A percentile compares a stretch with the other conserved stretches of the same genome.
Evolutionary conservation across 2,113 vertebrate species (phyloP).

Genomic region (Chunga burmeisteri): DNA sequence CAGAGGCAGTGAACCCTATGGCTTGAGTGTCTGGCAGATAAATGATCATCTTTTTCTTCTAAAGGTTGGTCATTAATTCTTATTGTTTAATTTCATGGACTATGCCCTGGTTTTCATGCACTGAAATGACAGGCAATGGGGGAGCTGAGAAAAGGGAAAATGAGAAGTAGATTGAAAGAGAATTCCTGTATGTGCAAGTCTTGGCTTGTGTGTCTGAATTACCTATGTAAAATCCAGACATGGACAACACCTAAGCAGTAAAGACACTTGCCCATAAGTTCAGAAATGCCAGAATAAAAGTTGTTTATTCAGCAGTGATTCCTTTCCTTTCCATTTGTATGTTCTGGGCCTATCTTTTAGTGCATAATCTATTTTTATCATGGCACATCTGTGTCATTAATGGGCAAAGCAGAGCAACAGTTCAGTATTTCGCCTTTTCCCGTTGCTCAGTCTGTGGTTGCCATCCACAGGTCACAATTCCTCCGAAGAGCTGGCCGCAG

Average conservation of each 20-base stretch:
- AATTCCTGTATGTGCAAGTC: not conserved
- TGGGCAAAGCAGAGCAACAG: not conserved
- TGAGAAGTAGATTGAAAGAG: not conserved
- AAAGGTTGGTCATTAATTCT: not conserved
- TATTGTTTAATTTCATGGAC: conserved; percentile 35
- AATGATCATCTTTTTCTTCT: not conserved
- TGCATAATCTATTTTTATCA: not conserved
- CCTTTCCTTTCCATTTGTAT: not conserved
- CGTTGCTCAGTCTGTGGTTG: not conserved
- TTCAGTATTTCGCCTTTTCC: not conserved
- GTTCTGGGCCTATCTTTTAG: not conserved
- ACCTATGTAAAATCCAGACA: not conserved
- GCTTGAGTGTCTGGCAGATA: not conserved
- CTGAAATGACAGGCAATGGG: not conserved
- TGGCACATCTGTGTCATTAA: not conserved
- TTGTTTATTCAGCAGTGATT: not conserved
- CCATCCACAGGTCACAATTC: not conserved
- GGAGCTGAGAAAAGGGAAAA: not conserved
- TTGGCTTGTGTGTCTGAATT: not conserved
- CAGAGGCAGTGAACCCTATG: not conserved
- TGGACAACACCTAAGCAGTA: not conserved
- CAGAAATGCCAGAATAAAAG: not conserved
- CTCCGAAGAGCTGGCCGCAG: not conserved
- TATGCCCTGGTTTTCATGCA: not conserved
- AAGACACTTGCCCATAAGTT: not conserved